Percentiles rank a stretch among this genome's conserved stretches.
Evolutionary conservation across 2,888 invertebrate species (phyloP).

Genomic region (Sinopyrophorus schimmeli): DNA sequence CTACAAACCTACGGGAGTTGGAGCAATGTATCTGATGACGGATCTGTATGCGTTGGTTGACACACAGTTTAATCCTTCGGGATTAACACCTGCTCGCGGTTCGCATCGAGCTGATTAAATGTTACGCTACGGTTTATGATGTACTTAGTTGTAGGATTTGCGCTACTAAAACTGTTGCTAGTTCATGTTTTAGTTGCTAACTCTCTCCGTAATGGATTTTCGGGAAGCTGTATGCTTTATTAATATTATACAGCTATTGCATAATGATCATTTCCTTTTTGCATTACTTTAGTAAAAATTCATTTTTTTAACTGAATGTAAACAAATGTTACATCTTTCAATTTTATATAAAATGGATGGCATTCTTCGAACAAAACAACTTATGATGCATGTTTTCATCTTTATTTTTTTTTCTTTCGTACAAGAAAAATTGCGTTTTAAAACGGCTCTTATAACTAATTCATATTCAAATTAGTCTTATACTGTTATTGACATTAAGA

Average conservation of each 20-base stretch:
- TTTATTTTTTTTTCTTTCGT: no score
- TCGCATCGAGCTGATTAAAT: constrained; percentile 49
- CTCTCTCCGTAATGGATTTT: constrained; percentile 15
- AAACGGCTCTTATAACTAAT: constrained; percentile 42
- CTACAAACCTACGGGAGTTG: constrained; percentile 28
- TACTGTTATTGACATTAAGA: constrained; percentile 49
- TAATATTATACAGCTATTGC: constrained; percentile 24
- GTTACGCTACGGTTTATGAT: constrained; percentile 41
- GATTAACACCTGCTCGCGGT: constrained; percentile 51
- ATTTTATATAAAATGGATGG: no score
- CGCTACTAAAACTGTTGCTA: constrained; percentile 26
- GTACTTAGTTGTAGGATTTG: constrained; percentile 30
- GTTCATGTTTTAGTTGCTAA: constrained; percentile 38
- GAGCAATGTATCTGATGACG: constrained; percentile 39
- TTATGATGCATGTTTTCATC: no score
- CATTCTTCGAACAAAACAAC: no score
- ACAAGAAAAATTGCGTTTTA: constrained; percentile 12
- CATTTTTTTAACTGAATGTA: no score
- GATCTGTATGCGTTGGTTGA: constrained; percentile 39
- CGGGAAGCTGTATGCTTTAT: constrained; percentile 10
- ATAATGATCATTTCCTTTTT: no score
- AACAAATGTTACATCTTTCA: no score
- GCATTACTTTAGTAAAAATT: no score
- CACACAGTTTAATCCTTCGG: constrained; percentile 43
- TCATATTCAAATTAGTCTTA: constrained; percentile 48